These are phyloP conservation scores for Neogale vison DNA, from an alignment of 2,113 vertebrate genomes.

Conservation along the genomic window DNA sequence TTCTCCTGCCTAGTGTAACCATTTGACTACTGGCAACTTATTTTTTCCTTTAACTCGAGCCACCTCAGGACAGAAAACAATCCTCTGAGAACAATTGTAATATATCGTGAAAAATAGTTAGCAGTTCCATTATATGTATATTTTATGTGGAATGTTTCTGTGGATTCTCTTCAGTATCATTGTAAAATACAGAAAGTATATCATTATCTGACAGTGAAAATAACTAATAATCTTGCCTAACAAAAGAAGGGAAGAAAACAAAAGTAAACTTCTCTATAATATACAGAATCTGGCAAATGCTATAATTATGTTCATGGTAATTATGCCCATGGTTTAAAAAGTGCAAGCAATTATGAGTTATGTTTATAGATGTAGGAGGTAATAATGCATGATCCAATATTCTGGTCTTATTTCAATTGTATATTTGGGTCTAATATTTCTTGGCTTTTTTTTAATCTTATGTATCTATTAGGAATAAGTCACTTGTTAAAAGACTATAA, in stretches of 20 bases:
- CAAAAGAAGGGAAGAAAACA: background rate
- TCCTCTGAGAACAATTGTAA: conserved; percentile 24
- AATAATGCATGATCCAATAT: conserved; percentile 32
- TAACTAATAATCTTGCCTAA: conserved; percentile 41
- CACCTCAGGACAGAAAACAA: background rate
- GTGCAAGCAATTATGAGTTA: conserved; percentile 48
- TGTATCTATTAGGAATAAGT: conserved; percentile 63
- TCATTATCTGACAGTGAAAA: conserved; percentile 31
- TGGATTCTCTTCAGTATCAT: background rate
- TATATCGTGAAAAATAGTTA: conserved; percentile 32
- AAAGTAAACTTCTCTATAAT: conserved; percentile 55
- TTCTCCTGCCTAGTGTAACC: background rate
- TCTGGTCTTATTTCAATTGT: conserved; percentile 52
- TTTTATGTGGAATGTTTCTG: conserved; percentile 5
- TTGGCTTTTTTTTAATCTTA: conserved; percentile 42
- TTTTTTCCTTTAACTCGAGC: background rate
- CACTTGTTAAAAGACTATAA: conserved; percentile 72
- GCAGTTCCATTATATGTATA: conserved; percentile 26
- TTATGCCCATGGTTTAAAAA: conserved; percentile 50
- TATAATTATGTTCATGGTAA: conserved; percentile 49
- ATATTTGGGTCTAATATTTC: conserved; percentile 61
- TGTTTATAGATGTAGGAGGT: conserved; percentile 39
- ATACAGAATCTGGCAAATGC: conserved; percentile 28
- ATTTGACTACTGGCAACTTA: conserved; percentile 30
- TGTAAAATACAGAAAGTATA: conserved; percentile 11